Base-by-base conservation (phyloP, 2,797 vertebrate genomes). In the Adelosebastes latens region DNA sequence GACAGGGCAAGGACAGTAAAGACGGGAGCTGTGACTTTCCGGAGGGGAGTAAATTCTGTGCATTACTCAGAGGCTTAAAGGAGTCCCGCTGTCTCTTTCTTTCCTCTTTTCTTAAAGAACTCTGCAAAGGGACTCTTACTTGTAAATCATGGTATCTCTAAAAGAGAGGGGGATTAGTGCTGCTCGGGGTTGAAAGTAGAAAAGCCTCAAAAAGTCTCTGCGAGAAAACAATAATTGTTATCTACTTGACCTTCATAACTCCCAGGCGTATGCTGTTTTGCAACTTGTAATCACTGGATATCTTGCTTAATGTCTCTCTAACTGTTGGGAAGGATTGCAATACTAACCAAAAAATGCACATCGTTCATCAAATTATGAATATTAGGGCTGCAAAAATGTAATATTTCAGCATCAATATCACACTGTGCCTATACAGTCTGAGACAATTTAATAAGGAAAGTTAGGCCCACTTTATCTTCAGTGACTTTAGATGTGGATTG, bases 31-130 rank as follows among this genome's bases (percentile, higher is more conserved):
- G 71, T 25, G 53, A 80, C 70, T 88, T 78, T 87, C 55, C 72
- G 25, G 72, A 75, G 31, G 55, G 56, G 49, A 79, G 77, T 81
- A 55, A 80, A 79, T 76, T 83, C 36, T 65, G 70, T 34, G 24
- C 78, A 81, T 90, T 90, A 88, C 80, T 75, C 70, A 58, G 77
- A 70, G 80, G 79, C 80, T 90, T 77, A 78, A 81, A 86, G 62
- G 64, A 78, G 36, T 56, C 53, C 65, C 9, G 71, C 75, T 76
- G 61, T 84, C 68, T 75, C 42, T 81, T 80, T 77, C 39, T 75
- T 34, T 78, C 36, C 64, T 56, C n/a, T 67, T 79, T 81, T 72
- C 22, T 55, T 60, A 20, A 79, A 53, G 22, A 60, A 31, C 25
- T 79, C 66, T 73, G 66, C 49, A 72, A 55, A 78, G 67, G n/a